Base-by-base conservation (phyloP, 2,113 vertebrate genomes). In the Thomomys bottae region DNA sequence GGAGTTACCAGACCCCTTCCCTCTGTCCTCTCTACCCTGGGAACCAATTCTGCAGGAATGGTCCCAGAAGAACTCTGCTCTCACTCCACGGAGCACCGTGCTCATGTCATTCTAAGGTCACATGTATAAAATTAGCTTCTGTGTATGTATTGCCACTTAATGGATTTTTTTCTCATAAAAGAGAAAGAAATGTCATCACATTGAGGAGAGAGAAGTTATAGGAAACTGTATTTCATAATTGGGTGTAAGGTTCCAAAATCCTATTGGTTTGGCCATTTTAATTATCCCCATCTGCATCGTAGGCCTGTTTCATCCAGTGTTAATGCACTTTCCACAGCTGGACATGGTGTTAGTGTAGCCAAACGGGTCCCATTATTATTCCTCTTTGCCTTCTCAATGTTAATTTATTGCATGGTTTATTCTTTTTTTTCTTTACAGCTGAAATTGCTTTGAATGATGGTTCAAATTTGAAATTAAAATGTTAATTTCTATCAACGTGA, bases 341-440 rank as follows among this genome's bases (percentile, higher is more conserved):
- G 96, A 97, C 96, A 95, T 92, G 97, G 97, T 97, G 97, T 98
- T 98, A 98, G 97, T 93, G 94, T 97, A 98, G 98, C 94, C 98
- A 97, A 97, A 97, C 97, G 96, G 97, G 97, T 97, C 98, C 96
- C 97, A 94, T 97, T 97, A 97, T 96, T 96, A 96, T 97, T 97
- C 94, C 94, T 98, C 96, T 97, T 97, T 87, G 93, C 97, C 97
- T 98, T 97, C 94, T 97, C 98, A 97, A 98, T 98, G 98, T 98
- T 99, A 98, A 99, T 98, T 99, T 99, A 99, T 99, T 98, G 98
- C 98, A 98, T 98, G 98, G 98, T 98, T 98, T 98, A 97, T 98
- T 97, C 96, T 94, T 97, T 98, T 45, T 45, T 54, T 98, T 94
- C 97, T 98, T 98, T 98, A 98, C 97, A 97, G 97, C 97, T 96